Evolutionary conservation across 2,888 invertebrate genomes (phyloP).

Genomic region (Nomada ferruginata): DNA sequence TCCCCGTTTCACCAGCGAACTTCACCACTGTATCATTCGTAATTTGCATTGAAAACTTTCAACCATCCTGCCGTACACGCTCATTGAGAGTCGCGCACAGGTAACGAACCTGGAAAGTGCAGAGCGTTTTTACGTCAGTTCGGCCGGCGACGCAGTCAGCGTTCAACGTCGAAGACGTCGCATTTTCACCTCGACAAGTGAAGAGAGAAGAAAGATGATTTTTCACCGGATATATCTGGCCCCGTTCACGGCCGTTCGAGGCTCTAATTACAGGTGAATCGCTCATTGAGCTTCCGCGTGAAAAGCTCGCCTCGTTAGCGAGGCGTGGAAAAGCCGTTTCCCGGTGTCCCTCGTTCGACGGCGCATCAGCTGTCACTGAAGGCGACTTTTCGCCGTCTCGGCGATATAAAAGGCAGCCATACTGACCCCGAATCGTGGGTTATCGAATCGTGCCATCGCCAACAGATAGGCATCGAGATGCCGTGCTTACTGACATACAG

Average conservation of each 20-base stretch:
- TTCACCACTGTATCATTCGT: constrained; percentile 7
- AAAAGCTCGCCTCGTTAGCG: constrained; percentile 54
- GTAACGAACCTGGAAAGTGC: constrained; percentile 35
- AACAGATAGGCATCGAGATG: constrained; percentile 69
- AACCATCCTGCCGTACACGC: constrained; percentile 5
- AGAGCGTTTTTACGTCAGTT: constrained; percentile 27
- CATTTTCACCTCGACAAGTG: constrained; percentile 18
- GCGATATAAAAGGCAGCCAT: constrained; percentile 63
- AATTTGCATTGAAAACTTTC: constrained; percentile 46
- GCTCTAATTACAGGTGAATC: constrained; percentile 50
- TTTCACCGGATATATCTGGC: constrained; percentile 7
- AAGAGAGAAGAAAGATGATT: neutral
- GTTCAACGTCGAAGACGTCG: constrained; percentile 29
- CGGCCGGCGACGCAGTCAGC: constrained; percentile 34
- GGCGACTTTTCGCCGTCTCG: constrained; percentile 54
- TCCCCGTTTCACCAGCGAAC: no score
- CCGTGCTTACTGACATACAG: constrained; percentile 57
- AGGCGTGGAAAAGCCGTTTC: neutral
- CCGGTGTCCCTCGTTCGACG: constrained; percentile 19
- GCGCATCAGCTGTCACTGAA: constrained; percentile 55
- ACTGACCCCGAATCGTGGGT: constrained; percentile 77
- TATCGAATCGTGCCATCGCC: constrained; percentile 71
- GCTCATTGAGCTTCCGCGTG: constrained; percentile 43
- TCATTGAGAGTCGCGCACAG: no score
- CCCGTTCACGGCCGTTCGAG: constrained; percentile 39